Evolutionary conservation across 1,140 invertebrate genomes (phyloP).

Genomic region (Drosophila virilis): DNA sequence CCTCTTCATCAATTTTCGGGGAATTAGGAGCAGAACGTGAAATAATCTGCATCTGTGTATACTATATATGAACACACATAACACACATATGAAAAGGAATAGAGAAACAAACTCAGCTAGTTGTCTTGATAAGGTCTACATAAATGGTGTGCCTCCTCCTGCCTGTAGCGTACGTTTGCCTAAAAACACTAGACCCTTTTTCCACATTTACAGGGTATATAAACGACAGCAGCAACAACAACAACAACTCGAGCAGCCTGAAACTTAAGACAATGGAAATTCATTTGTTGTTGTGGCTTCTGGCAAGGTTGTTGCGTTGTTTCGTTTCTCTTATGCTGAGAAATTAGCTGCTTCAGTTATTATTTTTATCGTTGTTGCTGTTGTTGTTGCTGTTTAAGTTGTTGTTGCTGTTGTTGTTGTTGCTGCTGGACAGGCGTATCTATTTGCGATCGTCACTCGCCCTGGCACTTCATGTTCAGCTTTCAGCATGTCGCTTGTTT

Average conservation of each 20-base stretch:
- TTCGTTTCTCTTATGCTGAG: slow-evolving; percentile 61
- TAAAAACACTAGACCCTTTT: no score
- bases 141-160: no score
- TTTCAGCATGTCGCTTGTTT: slow-evolving; percentile 63
- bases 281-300: slow-evolving; percentile 68
- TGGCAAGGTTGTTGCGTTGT: slow-evolving; percentile 63
- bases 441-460: slow-evolving; percentile 74
- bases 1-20: no score
- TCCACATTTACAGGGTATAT: no score
- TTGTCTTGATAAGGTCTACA: no score
- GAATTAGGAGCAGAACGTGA: no score
- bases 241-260: slow-evolving; percentile 46
- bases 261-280: slow-evolving; percentile 78
- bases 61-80: no score
- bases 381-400: slow-evolving; percentile 22
- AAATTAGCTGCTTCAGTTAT: slow-evolving; percentile 81
- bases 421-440: slow-evolving; percentile 63
- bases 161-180: no score
- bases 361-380: slow-evolving; percentile 59
- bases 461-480: slow-evolving; percentile 75
- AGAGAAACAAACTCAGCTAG: no score
- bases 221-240: slow-evolving; percentile 19
- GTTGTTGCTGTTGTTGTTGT: slow-evolving; percentile 7
- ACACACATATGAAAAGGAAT: no score
- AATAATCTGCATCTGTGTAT: no score